phyloP scores from a whole-genome alignment of 2,888 invertebrate genomes.

The Drosophila pullipes region DNA sequence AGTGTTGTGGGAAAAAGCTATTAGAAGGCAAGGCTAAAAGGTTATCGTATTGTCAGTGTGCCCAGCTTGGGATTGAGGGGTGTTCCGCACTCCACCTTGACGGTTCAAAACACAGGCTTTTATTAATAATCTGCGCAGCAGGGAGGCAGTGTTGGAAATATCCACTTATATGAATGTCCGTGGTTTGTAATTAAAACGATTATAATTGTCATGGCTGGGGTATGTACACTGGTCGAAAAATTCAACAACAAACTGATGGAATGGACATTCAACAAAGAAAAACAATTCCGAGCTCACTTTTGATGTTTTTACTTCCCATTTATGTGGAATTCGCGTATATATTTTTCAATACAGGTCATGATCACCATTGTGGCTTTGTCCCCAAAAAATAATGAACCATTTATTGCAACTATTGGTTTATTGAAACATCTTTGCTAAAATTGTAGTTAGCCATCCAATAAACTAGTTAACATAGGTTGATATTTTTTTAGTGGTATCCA shows the following conservation, averaged over 20 bases:
- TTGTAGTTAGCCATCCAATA: constrained; percentile 3
- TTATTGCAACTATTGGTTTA: constrained; percentile 37
- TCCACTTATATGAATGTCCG: constrained; percentile 59
- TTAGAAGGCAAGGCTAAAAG: constrained; percentile 56
- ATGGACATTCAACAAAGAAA: not conserved
- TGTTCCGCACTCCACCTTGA: not conserved
- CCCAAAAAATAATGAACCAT: not conserved
- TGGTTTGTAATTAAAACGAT: constrained; percentile 68
- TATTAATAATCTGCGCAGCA: constrained; percentile 54
- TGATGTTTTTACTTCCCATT: too few relatives aligned
- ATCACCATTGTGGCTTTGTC: too few relatives aligned
- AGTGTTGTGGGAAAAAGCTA: constrained; percentile 41
- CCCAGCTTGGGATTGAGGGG: constrained; percentile 16
- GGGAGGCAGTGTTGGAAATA: constrained; percentile 34
- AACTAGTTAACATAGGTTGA: constrained; percentile 8
- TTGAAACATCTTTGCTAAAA: constrained; percentile 45
- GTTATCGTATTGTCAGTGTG: constrained; percentile 58
- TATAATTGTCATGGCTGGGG: constrained; percentile 60
- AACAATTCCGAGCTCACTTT: too few relatives aligned
- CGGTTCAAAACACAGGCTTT: constrained; percentile 36
- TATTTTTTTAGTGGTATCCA: constrained; percentile 22
- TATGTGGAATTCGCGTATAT: too few relatives aligned
- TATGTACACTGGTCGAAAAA: constrained; percentile 47
- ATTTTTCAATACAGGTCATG: too few relatives aligned
- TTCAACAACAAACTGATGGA: not conserved